Conservation (phyloP, 2,797 vertebrate species). For the Manis crassicaudata region DNA sequence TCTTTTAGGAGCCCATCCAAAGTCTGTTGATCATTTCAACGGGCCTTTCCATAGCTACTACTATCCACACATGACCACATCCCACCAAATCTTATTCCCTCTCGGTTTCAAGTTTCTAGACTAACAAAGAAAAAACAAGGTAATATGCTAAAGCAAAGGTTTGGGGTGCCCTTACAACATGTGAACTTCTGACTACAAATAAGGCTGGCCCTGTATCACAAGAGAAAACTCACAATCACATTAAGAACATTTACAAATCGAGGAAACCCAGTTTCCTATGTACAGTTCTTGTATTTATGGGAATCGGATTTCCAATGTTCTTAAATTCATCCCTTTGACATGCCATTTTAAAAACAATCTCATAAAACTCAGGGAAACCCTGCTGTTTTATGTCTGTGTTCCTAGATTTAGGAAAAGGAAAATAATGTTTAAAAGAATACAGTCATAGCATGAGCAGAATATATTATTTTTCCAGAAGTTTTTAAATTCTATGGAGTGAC, state of each 20-base stretch:
- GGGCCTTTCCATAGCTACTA: neutral
- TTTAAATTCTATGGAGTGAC: neutral
- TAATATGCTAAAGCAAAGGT: neutral
- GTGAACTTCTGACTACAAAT: neutral
- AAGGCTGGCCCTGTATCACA: neutral
- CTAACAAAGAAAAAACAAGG: neutral
- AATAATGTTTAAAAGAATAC: slow-evolving; percentile 30
- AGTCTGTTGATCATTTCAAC: neutral
- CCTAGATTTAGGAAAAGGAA: slow-evolving; percentile 53
- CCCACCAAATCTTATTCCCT: neutral
- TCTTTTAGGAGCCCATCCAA: neutral
- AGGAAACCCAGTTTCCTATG: neutral
- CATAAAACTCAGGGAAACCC: slow-evolving; percentile 46
- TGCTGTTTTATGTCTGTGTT: slow-evolving; percentile 50
- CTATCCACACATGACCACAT: neutral
- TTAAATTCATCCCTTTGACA: slow-evolving; percentile 28
- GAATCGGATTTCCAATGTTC: slow-evolving; percentile 62
- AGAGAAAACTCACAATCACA: neutral
- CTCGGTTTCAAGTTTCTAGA: neutral
- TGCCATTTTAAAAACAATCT: slow-evolving; percentile 59
- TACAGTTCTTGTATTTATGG: slow-evolving; percentile 35
- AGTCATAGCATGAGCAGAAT: neutral
- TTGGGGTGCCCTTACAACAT: neutral
- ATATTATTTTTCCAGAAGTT: slow-evolving; percentile 48
- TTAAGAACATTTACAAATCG: neutral